A percentile compares a stretch with the other conserved stretches of the same genome.
These are phyloP conservation scores for Pristionchus fissidentatus DNA, from an alignment of 2,888 invertebrate species.

Conservation along the genomic window DNA sequence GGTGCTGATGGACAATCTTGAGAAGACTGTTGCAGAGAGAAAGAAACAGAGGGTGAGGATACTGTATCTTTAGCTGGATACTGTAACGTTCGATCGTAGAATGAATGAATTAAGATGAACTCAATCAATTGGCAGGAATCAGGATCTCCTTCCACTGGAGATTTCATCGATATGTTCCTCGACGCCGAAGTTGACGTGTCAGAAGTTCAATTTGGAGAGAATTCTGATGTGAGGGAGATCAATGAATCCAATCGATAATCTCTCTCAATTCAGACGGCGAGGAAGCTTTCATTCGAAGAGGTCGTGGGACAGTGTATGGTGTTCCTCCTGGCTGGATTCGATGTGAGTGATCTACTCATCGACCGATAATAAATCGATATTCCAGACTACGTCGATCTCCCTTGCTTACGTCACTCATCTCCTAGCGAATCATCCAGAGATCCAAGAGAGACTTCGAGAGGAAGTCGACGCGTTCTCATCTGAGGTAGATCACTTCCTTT, in stretches of 20 bases:
- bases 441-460: conserved; percentile 57
- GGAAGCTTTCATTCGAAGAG: conserved; percentile 63
- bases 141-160: conserved; percentile 49
- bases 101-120: neutral
- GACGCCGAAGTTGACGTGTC: conserved; percentile 57
- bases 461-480: conserved; percentile 51
- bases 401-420: conserved; percentile 43
- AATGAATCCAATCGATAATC: too few relatives aligned
- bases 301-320: conserved; percentile 65
- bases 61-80: neutral
- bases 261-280: neutral
- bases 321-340: conserved; percentile 72
- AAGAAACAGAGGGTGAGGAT: conserved; percentile 34
- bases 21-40: neutral
- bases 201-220: conserved; percentile 23
- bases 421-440: conserved; percentile 59
- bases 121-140: conserved; percentile 13
- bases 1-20: neutral
- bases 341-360: conserved; percentile 76
- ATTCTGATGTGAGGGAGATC: neutral
- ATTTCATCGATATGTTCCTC: conserved; percentile 74
- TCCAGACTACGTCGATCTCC: conserved; percentile 77
- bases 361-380: neutral
- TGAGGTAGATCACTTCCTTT: conserved; percentile 47
- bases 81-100: neutral